Evolutionary conservation across 2,113 vertebrate genomes (phyloP).

Genomic region (Hylia prasina): DNA sequence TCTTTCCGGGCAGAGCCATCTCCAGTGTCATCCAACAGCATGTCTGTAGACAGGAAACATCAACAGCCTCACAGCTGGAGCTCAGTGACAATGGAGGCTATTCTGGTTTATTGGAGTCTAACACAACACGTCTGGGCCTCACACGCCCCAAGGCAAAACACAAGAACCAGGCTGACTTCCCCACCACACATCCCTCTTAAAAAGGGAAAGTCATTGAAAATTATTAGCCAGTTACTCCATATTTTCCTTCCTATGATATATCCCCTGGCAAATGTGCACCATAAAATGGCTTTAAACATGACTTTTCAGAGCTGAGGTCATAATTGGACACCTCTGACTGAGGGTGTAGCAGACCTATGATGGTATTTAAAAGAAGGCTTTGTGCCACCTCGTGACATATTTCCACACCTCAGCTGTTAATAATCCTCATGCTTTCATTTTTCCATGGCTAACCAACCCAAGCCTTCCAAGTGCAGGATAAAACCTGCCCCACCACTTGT

Average conservation of each 20-base stretch:
- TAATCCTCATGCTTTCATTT: neutral
- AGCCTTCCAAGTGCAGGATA: neutral
- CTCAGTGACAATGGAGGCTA: neutral
- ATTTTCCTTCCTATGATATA: neutral
- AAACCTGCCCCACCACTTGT: neutral
- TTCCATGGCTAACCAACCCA: neutral
- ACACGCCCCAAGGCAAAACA: neutral
- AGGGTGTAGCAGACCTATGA: conserved; percentile 44
- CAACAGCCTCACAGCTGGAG: conserved; percentile 49
- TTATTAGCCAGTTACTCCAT: neutral
- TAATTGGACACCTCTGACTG: conserved; percentile 1
- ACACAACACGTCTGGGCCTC: neutral
- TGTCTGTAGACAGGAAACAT: conserved; percentile 80
- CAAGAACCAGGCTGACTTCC: neutral
- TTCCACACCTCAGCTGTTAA: conserved; percentile 10
- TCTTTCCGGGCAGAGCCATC: conserved; percentile 89
- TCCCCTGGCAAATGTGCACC: neutral
- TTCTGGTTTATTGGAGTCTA: neutral
- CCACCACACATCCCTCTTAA: neutral
- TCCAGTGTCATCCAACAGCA: conserved; percentile 90
- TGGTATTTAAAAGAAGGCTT: conserved; percentile 42
- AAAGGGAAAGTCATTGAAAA: conserved; percentile 10
- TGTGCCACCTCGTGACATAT: conserved; percentile 55
- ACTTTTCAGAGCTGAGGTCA: conserved; percentile 51
- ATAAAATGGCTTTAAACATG: conserved; percentile 50